phyloP scores from a whole-genome alignment of 2,888 invertebrate genomes.

The Macrosoma leucophasiata region DNA sequence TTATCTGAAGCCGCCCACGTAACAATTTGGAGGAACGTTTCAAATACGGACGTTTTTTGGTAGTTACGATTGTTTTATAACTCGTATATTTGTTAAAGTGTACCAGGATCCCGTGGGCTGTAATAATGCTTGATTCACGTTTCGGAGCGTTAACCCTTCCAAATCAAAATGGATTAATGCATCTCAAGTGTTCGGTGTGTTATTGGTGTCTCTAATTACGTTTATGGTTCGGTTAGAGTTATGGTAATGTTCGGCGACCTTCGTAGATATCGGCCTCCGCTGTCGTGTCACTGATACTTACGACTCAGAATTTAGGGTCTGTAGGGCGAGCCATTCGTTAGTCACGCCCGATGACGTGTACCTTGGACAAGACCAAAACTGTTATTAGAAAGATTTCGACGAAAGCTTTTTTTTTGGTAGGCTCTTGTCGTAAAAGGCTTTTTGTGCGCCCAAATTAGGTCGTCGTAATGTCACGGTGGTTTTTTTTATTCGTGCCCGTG shows the following conservation, averaged over 20 bases:
- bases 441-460: slow-evolving; percentile 33
- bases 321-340: slow-evolving; percentile 76
- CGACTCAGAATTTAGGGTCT: slow-evolving; percentile 75
- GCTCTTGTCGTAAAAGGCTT: slow-evolving; percentile 62
- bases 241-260: slow-evolving; percentile 66
- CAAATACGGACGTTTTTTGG: slow-evolving; percentile 35
- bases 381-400: slow-evolving; percentile 67
- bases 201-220: slow-evolving; percentile 70
- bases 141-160: slow-evolving; percentile 52
- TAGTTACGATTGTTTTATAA: slow-evolving; percentile 47
- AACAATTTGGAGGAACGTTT: no score
- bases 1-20: slow-evolving; percentile 44
- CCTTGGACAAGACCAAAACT: slow-evolving; percentile 76
- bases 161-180: slow-evolving; percentile 65
- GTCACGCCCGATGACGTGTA: slow-evolving; percentile 75
- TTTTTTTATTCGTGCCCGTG: slow-evolving; percentile 21
- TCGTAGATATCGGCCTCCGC: slow-evolving; percentile 51
- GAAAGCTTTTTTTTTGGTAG: slow-evolving; percentile 44
- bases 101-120: slow-evolving; percentile 45
- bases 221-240: slow-evolving; percentile 63
- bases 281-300: slow-evolving; percentile 67
- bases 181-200: slow-evolving; percentile 60
- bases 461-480: slow-evolving; percentile 19
- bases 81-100: slow-evolving; percentile 37
- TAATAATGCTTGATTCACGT: slow-evolving; percentile 49